Evolutionary conservation across 2,888 invertebrate genomes (phyloP), one percentile per base, ranked within the genome.

Genomic region (Athalia circularis): DNA sequence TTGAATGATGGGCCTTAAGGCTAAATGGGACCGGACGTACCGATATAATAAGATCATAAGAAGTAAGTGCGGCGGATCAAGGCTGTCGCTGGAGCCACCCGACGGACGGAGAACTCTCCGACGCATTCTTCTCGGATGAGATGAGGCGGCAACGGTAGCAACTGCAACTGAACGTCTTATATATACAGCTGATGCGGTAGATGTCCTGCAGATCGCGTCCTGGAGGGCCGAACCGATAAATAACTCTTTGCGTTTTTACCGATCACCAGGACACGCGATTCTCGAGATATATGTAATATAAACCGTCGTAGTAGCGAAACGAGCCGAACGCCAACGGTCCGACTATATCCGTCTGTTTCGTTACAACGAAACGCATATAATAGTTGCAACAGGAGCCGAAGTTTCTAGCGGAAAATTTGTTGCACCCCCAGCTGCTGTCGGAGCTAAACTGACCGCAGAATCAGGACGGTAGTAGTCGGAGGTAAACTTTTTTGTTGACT

Each of bases 1-100:
- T 90, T 90, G 89, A 90, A 90, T 89, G 89, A 90, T 90, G 89
- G 88, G 86, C 86, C 89, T 87, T 85, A 86, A 88, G 85, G 88
- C 88, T 89, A 86, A 90, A 89, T 90, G 88, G 89, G 89, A 87
- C 88, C 89, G 89, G 88, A 88, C 88, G 88, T 87, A 84, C 86
- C 85, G 86, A 86, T 86, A 85, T 86, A 87, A 85, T 75, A 85
- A 85, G 86, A 85, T 85, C 83, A 84, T 83, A 87, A 87, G 86
- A 87, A 87, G 84, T 81, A 77, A 85, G 83, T 82, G 86, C 85
- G 85, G 86, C 84, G 82, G 86, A 86, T 85, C 86, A 87, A 86
- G 86, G 86, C 84, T 84, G 83, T 75, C 85, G 79, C 82, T 57
- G 82, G 81, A 79, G 80, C 80, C 80, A 81, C 81, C 80, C 81